Evolutionary conservation across 2,888 invertebrate species (phyloP), one percentile per base, ranked within the genome.

Genomic region (Ornithoptera alexandrae): DNA sequence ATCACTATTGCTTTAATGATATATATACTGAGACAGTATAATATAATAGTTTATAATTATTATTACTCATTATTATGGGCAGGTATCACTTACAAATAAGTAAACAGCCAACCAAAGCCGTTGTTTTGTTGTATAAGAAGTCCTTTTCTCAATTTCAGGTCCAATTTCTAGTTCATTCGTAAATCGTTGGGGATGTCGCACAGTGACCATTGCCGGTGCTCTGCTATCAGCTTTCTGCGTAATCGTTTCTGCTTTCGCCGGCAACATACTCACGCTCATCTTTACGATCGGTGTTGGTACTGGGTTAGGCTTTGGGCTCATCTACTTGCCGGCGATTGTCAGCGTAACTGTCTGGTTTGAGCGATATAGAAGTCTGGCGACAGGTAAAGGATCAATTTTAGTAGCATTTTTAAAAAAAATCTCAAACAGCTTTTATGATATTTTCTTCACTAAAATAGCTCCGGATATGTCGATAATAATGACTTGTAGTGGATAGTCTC

Each of bases 291-390:
- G 99, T 56, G 86, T 99, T n/a, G 96, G 98, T 71, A 96, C 98
- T 74, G 99, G 99, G 59, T 90, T 98, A 63, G 99, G 99, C 20
- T 97, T 99, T 79, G 99, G 99, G 0, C 94, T 99, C 74, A 99
- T 99, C 84, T 99, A 99, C 86, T 93, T 99, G 71, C 99, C 99
- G 0, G 99, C 99, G 68, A 99, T 99, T 77, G 98, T 99, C 68
- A 97, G 97, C 84, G 99, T 99, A 53, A 98, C 98, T 2, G 97
- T 97, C 78, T 99, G 99, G 94, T 99, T 99, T 84, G 99, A 99
- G 84, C 96, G 97, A 78, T 96, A 95, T 78, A 94, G 99, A 68
- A 97, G 99, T 56, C 94, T 99, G 78, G 99, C 99, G 8, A 99
- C 99, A 0, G 99, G 92, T 92, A 80, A 73, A 60, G 8, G 5